Conservation (phyloP, 2,888 invertebrate species). For the Tetragnatha montana region DNA sequence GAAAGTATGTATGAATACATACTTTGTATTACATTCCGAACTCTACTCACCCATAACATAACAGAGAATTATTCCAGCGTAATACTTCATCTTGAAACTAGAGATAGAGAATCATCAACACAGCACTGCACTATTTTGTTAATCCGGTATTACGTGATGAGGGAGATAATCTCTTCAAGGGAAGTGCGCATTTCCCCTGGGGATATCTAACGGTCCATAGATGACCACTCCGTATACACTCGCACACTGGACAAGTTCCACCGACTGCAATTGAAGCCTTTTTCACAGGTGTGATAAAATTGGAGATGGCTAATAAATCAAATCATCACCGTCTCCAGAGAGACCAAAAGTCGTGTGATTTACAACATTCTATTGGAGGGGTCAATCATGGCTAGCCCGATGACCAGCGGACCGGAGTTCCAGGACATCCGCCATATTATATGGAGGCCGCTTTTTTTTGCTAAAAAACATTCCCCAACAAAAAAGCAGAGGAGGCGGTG, state of each 20-base stretch:
- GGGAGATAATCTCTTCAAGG: not conserved
- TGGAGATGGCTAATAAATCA: constrained; percentile 12
- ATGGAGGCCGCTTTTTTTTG: constrained; percentile 22
- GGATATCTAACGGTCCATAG: not conserved
- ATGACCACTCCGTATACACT: not conserved
- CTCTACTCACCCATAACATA: constrained; percentile 14
- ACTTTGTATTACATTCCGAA: no score
- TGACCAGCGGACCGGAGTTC: constrained; percentile 63
- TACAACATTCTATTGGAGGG: constrained; percentile 55
- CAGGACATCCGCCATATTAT: constrained; percentile 70
- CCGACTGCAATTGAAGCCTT: not conserved
- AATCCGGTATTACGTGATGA: not conserved
- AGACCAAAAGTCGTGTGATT: constrained; percentile 48
- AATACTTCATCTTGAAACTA: not conserved
- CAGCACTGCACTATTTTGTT: not conserved
- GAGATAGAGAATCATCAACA: not conserved
- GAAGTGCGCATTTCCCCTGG: not conserved
- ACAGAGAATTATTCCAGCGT: not conserved
- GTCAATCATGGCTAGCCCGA: constrained; percentile 56
- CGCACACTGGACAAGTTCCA: not conserved
- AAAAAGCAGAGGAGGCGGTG: constrained; percentile 63
- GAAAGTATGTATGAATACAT: no score
- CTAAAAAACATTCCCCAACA: constrained; percentile 33
- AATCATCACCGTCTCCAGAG: constrained; percentile 16
- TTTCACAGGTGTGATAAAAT: not conserved